A percentile compares a stretch with the other conserved stretches of the same genome.
phyloP scores from a whole-genome alignment of 2,888 invertebrate species.

The Aplocera efformata region DNA sequence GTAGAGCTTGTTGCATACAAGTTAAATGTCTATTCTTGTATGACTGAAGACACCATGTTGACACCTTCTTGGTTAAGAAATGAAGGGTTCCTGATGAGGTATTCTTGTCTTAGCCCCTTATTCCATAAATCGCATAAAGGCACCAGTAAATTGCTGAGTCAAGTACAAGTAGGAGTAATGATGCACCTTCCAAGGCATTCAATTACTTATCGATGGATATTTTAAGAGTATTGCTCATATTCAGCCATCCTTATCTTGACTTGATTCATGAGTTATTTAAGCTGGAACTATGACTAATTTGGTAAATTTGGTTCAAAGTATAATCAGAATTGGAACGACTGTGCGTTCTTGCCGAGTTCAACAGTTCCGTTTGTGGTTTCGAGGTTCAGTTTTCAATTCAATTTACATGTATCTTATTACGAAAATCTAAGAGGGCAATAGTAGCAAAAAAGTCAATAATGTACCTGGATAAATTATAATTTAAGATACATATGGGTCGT shows the following conservation, averaged over 20 bases:
- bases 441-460: too few relatives aligned
- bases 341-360: neutral
- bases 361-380: neutral
- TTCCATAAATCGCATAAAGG: slow-evolving; percentile 53
- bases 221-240: slow-evolving; percentile 53
- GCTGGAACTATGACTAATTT: slow-evolving; percentile 31
- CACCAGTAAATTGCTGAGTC: slow-evolving; percentile 63
- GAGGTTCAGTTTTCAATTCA: too few relatives aligned
- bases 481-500: too few relatives aligned
- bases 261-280: slow-evolving; percentile 41
- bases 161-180: slow-evolving; percentile 61
- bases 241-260: slow-evolving; percentile 39
- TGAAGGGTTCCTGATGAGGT: slow-evolving; percentile 24
- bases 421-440: too few relatives aligned
- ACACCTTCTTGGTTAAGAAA: neutral
- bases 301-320: slow-evolving; percentile 20
- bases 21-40: too few relatives aligned
- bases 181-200: slow-evolving; percentile 35
- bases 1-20: too few relatives aligned
- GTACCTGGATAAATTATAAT: too few relatives aligned
- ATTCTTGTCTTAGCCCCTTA: slow-evolving; percentile 54
- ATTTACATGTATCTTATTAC: too few relatives aligned
- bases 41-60: too few relatives aligned
- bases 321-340: slow-evolving; percentile 5
- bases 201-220: slow-evolving; percentile 47